Base-by-base conservation (phyloP, 2,888 invertebrate genomes). In the Tricholauxania praeusta region DNA sequence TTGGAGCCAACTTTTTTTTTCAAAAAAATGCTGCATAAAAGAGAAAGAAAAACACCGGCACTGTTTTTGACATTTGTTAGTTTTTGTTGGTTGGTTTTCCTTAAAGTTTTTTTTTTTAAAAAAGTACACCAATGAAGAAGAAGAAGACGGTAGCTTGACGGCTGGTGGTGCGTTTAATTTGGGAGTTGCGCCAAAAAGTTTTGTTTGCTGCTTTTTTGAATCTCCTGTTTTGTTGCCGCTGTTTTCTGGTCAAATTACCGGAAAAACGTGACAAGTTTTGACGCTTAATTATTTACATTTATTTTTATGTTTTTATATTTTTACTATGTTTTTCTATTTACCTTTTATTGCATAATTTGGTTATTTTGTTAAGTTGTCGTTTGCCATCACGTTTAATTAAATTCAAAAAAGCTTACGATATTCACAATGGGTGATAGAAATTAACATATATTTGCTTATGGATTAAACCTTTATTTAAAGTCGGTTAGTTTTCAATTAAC, bases 201-300 rank as follows among this genome's bases (percentile, higher is more conserved):
- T 63, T 39, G 12, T 19, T 1, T 22, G 6, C 12, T 19, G 19
- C 47, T 48, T 48, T 48, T 14, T 32, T 14, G 49, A 49, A 19
- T 52, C 55, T 15, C 52, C 51, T 17, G 8, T 52, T 51, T 67
- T 67, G 28, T 53, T 67, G 14, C n/a, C 53, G 12, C 15, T 55
- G 12, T 53, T 47, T 48, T 51, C 15, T 19, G 59, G 65, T 17
- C 57, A 68, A 47, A 32, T 17, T 73, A 78, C 79, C 81, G 79
- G 81, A 82, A 77, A 82, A 82, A 78, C 82, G 82, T 81, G 81
- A 81, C 78, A 73, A 72, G 79, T 77, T 78, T 80, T 78, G 49
- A 74, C 60, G 60, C 64, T 22, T 22, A 70, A 64, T 65, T 70
- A 65, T 73, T 65, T 69, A 12, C 19, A 3, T 19, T 19, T 17